Evolutionary conservation across 2,797 vertebrate genomes (phyloP).

Genomic region (Jordanella pulchra): DNA sequence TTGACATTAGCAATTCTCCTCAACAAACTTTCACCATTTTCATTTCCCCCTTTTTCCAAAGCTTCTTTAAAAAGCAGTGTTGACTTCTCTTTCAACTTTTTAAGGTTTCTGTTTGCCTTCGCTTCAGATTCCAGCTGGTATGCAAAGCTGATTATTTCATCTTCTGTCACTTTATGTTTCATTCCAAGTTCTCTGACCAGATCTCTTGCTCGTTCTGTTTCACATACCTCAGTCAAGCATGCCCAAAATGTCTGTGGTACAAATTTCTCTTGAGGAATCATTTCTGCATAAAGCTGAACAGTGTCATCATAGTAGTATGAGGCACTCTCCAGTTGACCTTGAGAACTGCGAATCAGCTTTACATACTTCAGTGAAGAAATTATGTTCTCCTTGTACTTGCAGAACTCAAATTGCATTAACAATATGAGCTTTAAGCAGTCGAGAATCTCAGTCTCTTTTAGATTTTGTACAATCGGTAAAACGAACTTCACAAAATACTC

Average conservation of each 20-base stretch:
- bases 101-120: slow-evolving; percentile 12
- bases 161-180: slow-evolving; percentile 65
- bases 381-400: neutral
- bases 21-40: slow-evolving; percentile 24
- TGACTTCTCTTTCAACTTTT: slow-evolving; percentile 59
- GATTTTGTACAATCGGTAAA: slow-evolving; percentile 55
- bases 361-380: slow-evolving; percentile 53
- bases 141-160: slow-evolving; percentile 72
- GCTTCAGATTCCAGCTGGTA: slow-evolving; percentile 65
- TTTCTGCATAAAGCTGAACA: slow-evolving; percentile 54
- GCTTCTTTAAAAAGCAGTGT: slow-evolving; percentile 39
- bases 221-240: neutral
- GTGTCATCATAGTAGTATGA: slow-evolving; percentile 75
- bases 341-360: slow-evolving; percentile 61
- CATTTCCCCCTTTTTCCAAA: rapidly evolving
- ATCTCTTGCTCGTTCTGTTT: rapidly evolving
- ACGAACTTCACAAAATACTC: slow-evolving; percentile 73
- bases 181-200: slow-evolving; percentile 72
- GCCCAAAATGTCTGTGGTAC: slow-evolving; percentile 68
- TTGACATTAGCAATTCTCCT: slow-evolving; percentile 65
- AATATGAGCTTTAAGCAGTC: slow-evolving; percentile 68
- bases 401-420: neutral
- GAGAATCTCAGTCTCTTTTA: slow-evolving; percentile 57
- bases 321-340: slow-evolving; percentile 58
- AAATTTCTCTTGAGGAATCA: slow-evolving; percentile 74